Conservation (phyloP, 2,797 vertebrate genomes). For the Ambastaia sidthimunki region DNA sequence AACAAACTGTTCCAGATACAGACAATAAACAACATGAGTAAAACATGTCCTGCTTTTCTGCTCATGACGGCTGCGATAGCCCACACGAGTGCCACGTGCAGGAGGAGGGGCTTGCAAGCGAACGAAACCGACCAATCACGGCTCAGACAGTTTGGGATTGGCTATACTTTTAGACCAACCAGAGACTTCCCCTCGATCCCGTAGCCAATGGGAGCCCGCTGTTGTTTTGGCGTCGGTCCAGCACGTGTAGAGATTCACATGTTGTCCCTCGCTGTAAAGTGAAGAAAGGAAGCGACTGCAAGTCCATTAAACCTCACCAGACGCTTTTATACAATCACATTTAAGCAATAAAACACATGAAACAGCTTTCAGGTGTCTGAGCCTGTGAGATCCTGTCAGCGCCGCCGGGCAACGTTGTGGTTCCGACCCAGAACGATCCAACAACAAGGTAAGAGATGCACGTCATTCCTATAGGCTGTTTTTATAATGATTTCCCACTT, state of each 20-base stretch:
- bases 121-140: conserved; percentile 60
- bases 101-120: conserved; percentile 13
- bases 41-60: neutral
- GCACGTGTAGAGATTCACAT: conserved; percentile 74
- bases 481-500: too few relatives aligned
- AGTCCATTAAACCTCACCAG: neutral
- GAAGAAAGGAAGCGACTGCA: conserved; percentile 10
- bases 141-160: conserved; percentile 55
- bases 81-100: conserved; percentile 74
- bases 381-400: neutral
- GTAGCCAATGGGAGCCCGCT: conserved; percentile 62
- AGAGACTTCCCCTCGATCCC: rapidly evolving
- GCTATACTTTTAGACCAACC: conserved; percentile 59
- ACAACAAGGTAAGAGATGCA: conserved; percentile 7
- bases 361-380: neutral
- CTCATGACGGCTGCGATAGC: too few relatives aligned
- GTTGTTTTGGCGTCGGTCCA: conserved; percentile 24
- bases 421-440: conserved; percentile 13
- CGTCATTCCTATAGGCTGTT: too few relatives aligned
- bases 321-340: neutral
- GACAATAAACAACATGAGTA: conserved; percentile 13
- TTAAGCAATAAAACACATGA: neutral
- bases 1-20: conserved; percentile 17
- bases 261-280: conserved; percentile 51
- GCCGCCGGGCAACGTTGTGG: neutral